These are phyloP conservation scores for Plectus sambesii DNA, from an alignment of 1,140 invertebrate species.

Conservation along the genomic window DNA sequence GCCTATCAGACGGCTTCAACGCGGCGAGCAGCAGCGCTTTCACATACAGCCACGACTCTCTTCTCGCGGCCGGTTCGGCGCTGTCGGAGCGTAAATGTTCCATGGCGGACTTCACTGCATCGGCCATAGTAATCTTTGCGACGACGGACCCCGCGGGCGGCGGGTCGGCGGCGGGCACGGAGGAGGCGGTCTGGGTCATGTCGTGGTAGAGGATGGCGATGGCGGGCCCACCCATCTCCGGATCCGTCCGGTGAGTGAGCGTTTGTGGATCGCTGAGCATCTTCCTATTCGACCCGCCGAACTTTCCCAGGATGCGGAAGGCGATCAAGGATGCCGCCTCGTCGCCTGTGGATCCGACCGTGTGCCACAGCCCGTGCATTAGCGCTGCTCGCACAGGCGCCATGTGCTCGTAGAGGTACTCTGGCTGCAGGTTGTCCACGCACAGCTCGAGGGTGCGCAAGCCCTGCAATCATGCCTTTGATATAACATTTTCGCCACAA, in stretches of 20 bases:
- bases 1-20: no score
- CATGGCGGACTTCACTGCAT: conserved; percentile 5
- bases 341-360: conserved; percentile 56
- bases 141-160: conserved; percentile 5
- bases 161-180: conserved; percentile 12
- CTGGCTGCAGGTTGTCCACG: conserved; percentile 95
- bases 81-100: no score
- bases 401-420: conserved; percentile 96
- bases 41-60: no score
- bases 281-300: conserved; percentile 92
- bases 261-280: conserved; percentile 91
- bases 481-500: no score
- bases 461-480: conserved; percentile 54
- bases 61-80: no score
- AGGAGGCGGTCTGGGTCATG: conserved; percentile 4
- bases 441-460: conserved; percentile 87
- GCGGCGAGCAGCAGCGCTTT: no score
- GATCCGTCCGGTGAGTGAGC: conserved; percentile 10
- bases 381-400: conserved; percentile 89
- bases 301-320: conserved; percentile 87
- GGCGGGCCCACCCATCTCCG: conserved; percentile 2
- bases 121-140: conserved; percentile 7
- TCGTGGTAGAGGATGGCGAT: conserved; percentile 5
- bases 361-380: conserved; percentile 87
- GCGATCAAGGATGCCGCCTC: conserved; percentile 56